Base-by-base conservation (phyloP, 2,888 invertebrate species). In the Xanthia togata region DNA sequence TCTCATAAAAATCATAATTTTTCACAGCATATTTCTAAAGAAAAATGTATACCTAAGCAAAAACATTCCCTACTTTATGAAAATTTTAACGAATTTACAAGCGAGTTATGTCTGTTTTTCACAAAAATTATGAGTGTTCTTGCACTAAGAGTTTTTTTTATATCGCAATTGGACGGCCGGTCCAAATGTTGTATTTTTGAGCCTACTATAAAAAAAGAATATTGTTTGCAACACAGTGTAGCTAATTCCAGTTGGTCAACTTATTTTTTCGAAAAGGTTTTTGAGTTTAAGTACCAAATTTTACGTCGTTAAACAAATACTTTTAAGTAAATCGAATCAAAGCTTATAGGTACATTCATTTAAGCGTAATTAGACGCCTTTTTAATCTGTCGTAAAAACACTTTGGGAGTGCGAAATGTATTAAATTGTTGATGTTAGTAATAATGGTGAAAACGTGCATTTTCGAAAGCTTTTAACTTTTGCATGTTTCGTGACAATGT, bases 111-210 rank as follows among this genome's bases (percentile, higher is more conserved):
- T 69, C 17, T 17, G 47, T 41, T 38, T 57, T 68, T 70, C 70
- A 55, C 53, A 64, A 11, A 63, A 71, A 69, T 77, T 65, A 71
- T 47, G 62, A 73, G 50, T 23, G 20, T 62, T 65, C 55, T 69
- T 62, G 68, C 17, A 38, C 5, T 31, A 41, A 73, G 57, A 62
- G 12, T 20, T 59, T 76, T 76, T 86, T 84, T 76, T 79, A 73
- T 62, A 59, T 59, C 14, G 50, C 64, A 41, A 31, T 59, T 72
- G 60, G 50, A 71, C 35, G 44, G 55, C 12, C 11, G 23, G 71
- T 62, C 50, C 55, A 72, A 65, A 68, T 44, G 73, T 26, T 55
- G 26, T 87, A 44, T 75, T 84, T 73, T 74, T 70, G n/a, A 65
- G 73, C 50, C 47, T 64, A 72, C 50, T 38, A 50, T 70, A 38